A percentile compares a stretch with the other conserved stretches of the same genome.
These are phyloP conservation scores for Syngnathus floridae DNA, from an alignment of 2,113 vertebrate genomes.

Conservation along the genomic window DNA sequence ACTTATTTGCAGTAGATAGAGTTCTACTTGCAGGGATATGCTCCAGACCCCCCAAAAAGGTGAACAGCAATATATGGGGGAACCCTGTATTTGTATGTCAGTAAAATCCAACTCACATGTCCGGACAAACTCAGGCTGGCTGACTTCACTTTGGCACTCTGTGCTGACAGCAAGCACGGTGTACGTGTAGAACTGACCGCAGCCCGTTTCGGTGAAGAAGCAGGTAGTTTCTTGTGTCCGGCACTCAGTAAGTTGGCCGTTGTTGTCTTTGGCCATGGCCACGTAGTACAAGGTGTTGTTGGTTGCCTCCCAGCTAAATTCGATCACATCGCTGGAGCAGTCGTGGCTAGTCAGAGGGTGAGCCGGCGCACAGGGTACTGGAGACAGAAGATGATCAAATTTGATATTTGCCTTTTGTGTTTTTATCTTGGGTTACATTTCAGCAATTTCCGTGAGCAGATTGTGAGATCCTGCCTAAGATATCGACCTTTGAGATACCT, in stretches of 20 bases:
- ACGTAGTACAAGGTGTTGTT: slow-evolving; percentile 63
- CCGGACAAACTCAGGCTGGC: slow-evolving; percentile 26
- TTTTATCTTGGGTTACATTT: slow-evolving; percentile 4
- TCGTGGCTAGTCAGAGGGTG: slow-evolving; percentile 21
- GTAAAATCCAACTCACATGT: slow-evolving; percentile 48
- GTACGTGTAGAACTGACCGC: slow-evolving; percentile 63
- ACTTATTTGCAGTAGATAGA: neutral
- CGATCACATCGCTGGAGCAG: slow-evolving; percentile 63
- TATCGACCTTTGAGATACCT: slow-evolving; percentile 35
- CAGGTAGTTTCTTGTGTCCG: slow-evolving; percentile 56
- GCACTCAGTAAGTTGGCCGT: slow-evolving; percentile 40
- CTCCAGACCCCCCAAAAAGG: too few species aligned
- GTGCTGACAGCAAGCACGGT: slow-evolving; percentile 53
- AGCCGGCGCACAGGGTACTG: slow-evolving; percentile 70
- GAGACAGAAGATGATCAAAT: neutral
- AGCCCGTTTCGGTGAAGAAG: slow-evolving; percentile 60
- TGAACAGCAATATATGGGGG: too few species aligned
- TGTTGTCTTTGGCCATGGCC: slow-evolving; percentile 45
- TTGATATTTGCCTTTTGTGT: slow-evolving; percentile 1
- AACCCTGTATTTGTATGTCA: neutral
- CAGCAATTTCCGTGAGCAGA: slow-evolving; percentile 3
- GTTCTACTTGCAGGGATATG: neutral
- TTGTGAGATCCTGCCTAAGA: slow-evolving; percentile 13
- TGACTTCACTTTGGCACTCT: slow-evolving; percentile 51
- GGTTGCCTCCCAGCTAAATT: slow-evolving; percentile 60